A percentile compares a stretch with the other conserved stretches of the same genome.
These are phyloP conservation scores for Cyphomyrus plagiostoma DNA, from an alignment of 2,113 vertebrate genomes.

Conservation along the genomic window DNA sequence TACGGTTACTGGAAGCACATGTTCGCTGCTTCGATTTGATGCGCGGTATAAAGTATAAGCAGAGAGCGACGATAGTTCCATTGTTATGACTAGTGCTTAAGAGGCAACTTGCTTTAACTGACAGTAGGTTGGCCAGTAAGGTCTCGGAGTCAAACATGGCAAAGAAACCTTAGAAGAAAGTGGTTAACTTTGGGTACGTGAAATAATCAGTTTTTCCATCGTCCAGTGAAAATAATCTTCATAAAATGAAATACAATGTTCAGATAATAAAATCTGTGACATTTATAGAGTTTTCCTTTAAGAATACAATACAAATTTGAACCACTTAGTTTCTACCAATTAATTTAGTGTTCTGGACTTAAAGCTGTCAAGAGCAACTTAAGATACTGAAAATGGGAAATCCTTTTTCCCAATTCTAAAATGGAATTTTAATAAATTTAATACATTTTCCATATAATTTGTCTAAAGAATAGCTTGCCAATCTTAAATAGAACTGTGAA, in stretches of 20 bases:
- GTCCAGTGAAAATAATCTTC: background rate
- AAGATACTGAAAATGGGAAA: background rate
- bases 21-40: background rate
- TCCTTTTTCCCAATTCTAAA: background rate
- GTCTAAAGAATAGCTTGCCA: background rate
- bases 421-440: background rate
- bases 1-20: constrained; percentile 3
- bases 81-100: background rate
- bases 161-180: background rate
- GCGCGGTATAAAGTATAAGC: background rate
- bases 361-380: background rate
- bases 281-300: background rate
- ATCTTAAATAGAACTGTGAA: background rate
- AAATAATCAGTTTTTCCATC: background rate
- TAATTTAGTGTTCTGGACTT: background rate
- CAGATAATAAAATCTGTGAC: background rate
- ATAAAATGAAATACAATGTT: background rate
- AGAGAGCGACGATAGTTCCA: background rate
- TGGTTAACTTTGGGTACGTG: background rate
- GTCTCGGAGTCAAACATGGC: background rate
- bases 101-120: background rate
- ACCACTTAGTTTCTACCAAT: background rate
- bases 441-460: background rate
- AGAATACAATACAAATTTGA: background rate
- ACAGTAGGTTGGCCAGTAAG: background rate